Evolutionary conservation across 2,888 invertebrate species (phyloP), one percentile per base, ranked within the genome.

Genomic region (Molorchus minor): DNA sequence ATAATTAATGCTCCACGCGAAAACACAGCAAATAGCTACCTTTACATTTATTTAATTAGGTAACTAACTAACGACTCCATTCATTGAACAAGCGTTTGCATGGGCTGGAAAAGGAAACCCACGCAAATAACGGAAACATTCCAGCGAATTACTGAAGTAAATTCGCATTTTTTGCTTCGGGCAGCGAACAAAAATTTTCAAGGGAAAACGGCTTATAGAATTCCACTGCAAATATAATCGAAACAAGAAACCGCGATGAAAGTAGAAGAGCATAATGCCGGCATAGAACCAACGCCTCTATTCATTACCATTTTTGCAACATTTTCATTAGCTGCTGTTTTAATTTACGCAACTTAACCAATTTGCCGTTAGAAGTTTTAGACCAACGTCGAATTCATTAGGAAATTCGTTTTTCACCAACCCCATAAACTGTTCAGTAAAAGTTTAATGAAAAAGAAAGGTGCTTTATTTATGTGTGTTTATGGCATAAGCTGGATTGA

Each of bases 281-380:
- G 15, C 35, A 38, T 25, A 17, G 38, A 49, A 21, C 38, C 49
- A 13, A 38, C 61, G 62, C 55, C n/a, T 62, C 56, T 56, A 56
- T 56, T 56, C 56, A 56, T 56, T 49, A 56, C 49, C 41, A 56
- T 49, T 56, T 49, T 20, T 56, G 56, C 40, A 56, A 49, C 56
- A 56, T 56, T 56, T 56, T 56, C 56, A 56, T 56, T 56, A 49
- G 49, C 56, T 36, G 35, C 49, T 49, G 56, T 49, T 56, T 56
- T 49, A 49, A 56, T 56, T 49, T 33, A 49, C 49, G 30, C 49
- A 56, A 56, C 49, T 56, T 49, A 33, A 56, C 56, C 56, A 56
- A 49, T 56, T 41, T 41, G 19, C 40, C 55, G 30, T 46, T 33
- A 38, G 38, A 46, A 46, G 30, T 17, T 40, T 46, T n/a, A 17